Base-by-base conservation (phyloP, 2,797 vertebrate species). In the Sphenopsis melanotis region DNA sequence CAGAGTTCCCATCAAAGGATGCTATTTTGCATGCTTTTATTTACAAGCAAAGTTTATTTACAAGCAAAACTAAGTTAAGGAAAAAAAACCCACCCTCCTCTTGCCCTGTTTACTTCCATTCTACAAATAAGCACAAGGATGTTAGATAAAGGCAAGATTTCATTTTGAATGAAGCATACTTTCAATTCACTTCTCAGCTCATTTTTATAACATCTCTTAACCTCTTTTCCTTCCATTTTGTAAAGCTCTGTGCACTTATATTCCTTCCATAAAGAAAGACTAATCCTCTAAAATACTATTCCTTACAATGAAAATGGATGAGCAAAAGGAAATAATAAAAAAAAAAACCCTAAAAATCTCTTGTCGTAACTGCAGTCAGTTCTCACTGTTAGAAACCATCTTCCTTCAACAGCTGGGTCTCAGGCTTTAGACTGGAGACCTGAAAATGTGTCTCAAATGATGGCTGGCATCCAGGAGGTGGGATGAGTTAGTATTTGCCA, bases 101-200 rank as follows among this genome's bases (percentile, higher is more conserved):
- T 77, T 89, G 22, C 16, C 56, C 24, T n/a, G 17, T 74, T 87
- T 77, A 26, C 16, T 52, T 81, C 50, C 10, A 10, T 63, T 82
- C 37, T 68, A n/a, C 36, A 61, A 78, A 10, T 32, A 64, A 70
- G 24, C 20, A 56, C 1, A 4, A 66, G 19, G 20, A n/a, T 23
- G 11, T 29, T 10, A 47, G 17, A 64, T 30, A 83, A 61, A 60
- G 29, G 23, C 59, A 82, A 78, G n/a, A 68, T 1, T 53, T 21
- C 3, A 1, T 37, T 74, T 36, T 71, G 15, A 52, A 69, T 46
- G 15, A 71, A 53, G 6, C 0, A 0, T 13, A 29, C 36, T 46
- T 68, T 42, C n/a, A 74, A 76, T 14, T 70, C 4, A 59, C 13
- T 57, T 92, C 39, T 64, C 34, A 34, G 30, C 10, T 80, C 16